A percentile compares a stretch with the other conserved stretches of the same genome.
Conservation (phyloP, 2,797 vertebrate genomes). For the Eutrigla gurnardus region DNA sequence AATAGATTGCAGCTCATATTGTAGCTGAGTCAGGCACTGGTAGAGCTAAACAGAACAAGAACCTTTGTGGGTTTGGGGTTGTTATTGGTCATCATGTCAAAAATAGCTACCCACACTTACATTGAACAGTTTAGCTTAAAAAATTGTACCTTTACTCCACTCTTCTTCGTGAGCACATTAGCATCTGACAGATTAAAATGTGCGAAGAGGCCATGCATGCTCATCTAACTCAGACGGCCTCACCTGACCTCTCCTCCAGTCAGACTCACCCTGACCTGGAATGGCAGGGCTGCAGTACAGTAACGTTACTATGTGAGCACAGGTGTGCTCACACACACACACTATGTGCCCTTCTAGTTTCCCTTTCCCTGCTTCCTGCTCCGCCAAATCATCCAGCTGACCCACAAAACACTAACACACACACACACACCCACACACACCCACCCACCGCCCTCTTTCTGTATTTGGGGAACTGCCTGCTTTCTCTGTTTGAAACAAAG, state of each 20-base stretch:
- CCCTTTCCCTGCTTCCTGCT: conserved; percentile 33
- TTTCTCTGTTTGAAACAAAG: conserved; percentile 40
- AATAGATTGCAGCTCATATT: conserved; percentile 13
- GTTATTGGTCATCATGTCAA: conserved; percentile 25
- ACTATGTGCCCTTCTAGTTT: conserved; percentile 33
- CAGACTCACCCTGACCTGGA: conserved; percentile 65
- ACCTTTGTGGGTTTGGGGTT: conserved; percentile 6
- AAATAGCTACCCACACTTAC: conserved; percentile 31
- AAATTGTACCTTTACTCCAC: neutral
- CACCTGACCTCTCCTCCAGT: conserved; percentile 50
- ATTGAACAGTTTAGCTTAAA: conserved; percentile 6
- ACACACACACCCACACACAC: conserved; percentile 17
- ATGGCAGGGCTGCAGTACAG: conserved; percentile 25
- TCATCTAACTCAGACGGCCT: conserved; percentile 31
- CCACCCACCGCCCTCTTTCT: conserved; percentile 23
- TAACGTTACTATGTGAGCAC: conserved; percentile 39
- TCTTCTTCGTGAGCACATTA: conserved; percentile 1
- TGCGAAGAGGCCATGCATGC: conserved; percentile 16
- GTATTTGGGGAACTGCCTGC: conserved; percentile 31
- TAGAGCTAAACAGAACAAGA: neutral
- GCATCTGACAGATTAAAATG: conserved; percentile 17
- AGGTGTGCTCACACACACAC: conserved; percentile 35
- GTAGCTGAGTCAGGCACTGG: conserved; percentile 8
- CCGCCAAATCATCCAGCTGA: conserved; percentile 54
- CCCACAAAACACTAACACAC: conserved; percentile 11